A percentile compares a stretch with the other conserved stretches of the same genome.
These are phyloP conservation scores for Linyphia triangularis DNA, from an alignment of 2,888 invertebrate genomes.

Conservation along the genomic window DNA sequence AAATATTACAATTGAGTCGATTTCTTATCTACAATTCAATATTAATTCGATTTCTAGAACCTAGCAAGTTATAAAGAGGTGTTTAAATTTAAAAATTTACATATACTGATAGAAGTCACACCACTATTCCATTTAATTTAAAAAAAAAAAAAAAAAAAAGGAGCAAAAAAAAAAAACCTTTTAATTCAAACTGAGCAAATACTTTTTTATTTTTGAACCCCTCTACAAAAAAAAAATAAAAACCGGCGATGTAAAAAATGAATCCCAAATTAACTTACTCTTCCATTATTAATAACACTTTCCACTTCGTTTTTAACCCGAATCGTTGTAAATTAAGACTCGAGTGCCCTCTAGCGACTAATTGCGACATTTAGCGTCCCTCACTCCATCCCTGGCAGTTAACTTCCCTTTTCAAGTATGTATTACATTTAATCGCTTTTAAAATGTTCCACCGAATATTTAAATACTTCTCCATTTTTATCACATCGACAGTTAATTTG, in stretches of 20 bases:
- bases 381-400: slow-evolving; percentile 54
- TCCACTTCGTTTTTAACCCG: slow-evolving; percentile 38
- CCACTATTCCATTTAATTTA: too few species aligned
- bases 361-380: slow-evolving; percentile 66
- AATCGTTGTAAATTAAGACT: slow-evolving; percentile 68
- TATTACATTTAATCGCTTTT: slow-evolving; percentile 70
- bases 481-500: slow-evolving; percentile 65
- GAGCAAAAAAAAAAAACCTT: too few species aligned
- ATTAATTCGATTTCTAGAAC: too few species aligned
- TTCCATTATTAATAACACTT: slow-evolving; percentile 63
- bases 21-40: too few species aligned
- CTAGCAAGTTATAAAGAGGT: too few species aligned
- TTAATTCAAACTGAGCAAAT: neutral
- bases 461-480: slow-evolving; percentile 49
- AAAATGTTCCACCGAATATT: slow-evolving; percentile 67
- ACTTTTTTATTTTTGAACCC: slow-evolving; percentile 9
- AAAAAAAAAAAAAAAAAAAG: too few species aligned
- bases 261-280: slow-evolving; percentile 64
- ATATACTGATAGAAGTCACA: too few species aligned
- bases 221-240: slow-evolving; percentile 27
- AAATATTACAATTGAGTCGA: too few species aligned
- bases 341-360: slow-evolving; percentile 71
- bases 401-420: slow-evolving; percentile 61
- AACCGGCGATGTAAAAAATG: neutral
- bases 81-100: too few species aligned